These are phyloP conservation scores for Brachyistius frenatus DNA, from an alignment of 2,113 vertebrate genomes.

Conservation along the genomic window DNA sequence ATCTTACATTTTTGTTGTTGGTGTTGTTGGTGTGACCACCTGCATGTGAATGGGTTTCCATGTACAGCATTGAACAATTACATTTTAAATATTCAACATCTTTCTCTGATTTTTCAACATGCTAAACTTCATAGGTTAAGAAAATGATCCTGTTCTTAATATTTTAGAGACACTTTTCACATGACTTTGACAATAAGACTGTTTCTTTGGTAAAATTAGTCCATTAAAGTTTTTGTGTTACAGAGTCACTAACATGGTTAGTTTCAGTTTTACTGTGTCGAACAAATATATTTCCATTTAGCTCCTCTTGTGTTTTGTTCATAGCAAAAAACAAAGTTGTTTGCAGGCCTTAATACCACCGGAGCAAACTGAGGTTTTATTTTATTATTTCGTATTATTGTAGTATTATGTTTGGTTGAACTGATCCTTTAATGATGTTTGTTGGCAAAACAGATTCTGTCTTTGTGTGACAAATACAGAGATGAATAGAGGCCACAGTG, in stretches of 20 bases:
- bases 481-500: neutral
- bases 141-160: neutral
- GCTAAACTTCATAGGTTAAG: too few species aligned
- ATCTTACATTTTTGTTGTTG: neutral
- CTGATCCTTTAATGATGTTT: neutral
- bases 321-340: too few species aligned
- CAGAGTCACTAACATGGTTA: neutral
- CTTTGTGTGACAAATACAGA: neutral
- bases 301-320: too few species aligned
- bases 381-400: too few species aligned
- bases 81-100: too few species aligned
- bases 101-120: too few species aligned
- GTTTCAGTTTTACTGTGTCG: too few species aligned
- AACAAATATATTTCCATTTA: too few species aligned
- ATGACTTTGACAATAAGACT: neutral
- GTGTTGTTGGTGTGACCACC: neutral
- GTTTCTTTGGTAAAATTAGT: too few species aligned
- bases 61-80: too few species aligned
- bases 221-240: neutral
- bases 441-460: neutral
- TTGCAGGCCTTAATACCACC: too few species aligned
- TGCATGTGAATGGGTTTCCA: neutral
- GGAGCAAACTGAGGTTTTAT: too few species aligned
- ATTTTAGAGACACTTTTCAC: neutral
- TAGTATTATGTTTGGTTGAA: neutral